Evolutionary conservation across 2,797 vertebrate genomes (phyloP).

Genomic region (Molossus alvarezi): DNA sequence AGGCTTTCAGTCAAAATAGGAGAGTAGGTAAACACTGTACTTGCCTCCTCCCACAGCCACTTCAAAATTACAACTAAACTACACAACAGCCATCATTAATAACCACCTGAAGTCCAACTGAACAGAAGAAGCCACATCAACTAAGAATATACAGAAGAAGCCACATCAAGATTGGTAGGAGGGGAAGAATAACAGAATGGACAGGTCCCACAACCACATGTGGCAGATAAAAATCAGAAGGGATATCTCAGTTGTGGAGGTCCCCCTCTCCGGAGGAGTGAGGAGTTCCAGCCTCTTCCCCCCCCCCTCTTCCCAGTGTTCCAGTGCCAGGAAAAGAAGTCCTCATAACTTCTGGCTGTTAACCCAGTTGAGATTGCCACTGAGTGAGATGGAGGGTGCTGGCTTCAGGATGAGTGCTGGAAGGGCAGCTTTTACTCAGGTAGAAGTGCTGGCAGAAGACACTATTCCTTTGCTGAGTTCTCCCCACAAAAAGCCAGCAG

Average conservation of each 20-base stretch:
- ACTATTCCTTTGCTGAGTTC: not conserved
- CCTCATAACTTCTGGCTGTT: not conserved
- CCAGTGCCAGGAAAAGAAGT: not conserved
- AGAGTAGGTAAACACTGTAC: not conserved
- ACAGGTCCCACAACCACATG: not conserved
- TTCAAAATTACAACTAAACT: not conserved
- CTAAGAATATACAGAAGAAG: not conserved
- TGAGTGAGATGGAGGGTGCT: not conserved
- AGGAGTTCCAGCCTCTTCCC: not conserved
- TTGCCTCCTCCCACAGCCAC: not conserved
- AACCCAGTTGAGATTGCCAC: not conserved
- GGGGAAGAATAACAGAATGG: not conserved
- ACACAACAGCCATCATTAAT: not conserved
- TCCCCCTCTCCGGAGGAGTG: not conserved
- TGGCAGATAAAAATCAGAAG: not conserved
- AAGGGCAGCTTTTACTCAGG: not conserved
- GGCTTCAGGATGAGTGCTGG: not conserved
- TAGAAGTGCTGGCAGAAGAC: not conserved
- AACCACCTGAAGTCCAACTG: not conserved
- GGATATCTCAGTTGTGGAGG: not conserved
- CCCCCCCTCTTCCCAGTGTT: not conserved
- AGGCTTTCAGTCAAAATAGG: not conserved
- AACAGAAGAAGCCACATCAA: not conserved
- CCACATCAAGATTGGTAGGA: not conserved
- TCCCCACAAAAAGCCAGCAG: not conserved